Percentiles rank a stretch among this genome's conserved stretches.
These are phyloP conservation scores for Tetropium fuscum DNA, from an alignment of 2,888 invertebrate species.

Conservation along the genomic window DNA sequence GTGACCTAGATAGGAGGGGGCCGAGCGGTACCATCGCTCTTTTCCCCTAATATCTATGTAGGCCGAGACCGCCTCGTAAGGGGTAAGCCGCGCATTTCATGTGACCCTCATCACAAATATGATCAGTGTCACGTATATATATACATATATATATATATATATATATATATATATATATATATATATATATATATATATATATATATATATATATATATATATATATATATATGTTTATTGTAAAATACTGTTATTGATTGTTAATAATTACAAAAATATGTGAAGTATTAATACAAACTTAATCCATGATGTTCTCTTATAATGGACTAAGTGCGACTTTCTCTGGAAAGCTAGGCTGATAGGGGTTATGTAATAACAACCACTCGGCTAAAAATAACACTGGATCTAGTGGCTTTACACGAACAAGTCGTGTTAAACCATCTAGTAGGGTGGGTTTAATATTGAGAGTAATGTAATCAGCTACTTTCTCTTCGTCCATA, in stretches of 20 bases:
- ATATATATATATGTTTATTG: neutral
- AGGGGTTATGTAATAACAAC: conserved; percentile 80
- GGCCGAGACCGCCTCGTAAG: too few relatives aligned
- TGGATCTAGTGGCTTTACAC: conserved; percentile 81
- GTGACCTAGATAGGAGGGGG: too few relatives aligned
- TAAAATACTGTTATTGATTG: neutral
- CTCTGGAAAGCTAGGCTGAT: conserved; percentile 71
- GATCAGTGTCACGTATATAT: too few relatives aligned
- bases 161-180: too few relatives aligned
- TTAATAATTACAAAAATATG: neutral
- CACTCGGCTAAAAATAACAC: conserved; percentile 83
- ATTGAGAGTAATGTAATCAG: conserved; percentile 77
- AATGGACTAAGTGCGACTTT: conserved; percentile 56
- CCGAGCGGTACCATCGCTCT: too few relatives aligned
- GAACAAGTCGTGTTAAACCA: conserved; percentile 74
- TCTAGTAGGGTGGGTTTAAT: conserved; percentile 75
- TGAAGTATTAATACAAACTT: neutral
- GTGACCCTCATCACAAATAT: too few relatives aligned
- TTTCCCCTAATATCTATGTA: too few relatives aligned
- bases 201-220: too few relatives aligned
- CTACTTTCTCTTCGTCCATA: conserved; percentile 70
- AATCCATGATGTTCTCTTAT: conserved; percentile 36
- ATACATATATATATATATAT: too few relatives aligned
- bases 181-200: too few relatives aligned
- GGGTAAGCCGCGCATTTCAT: too few relatives aligned